Conservation (phyloP, 2,113 vertebrate genomes). For the Syrmaticus mikado region DNA sequence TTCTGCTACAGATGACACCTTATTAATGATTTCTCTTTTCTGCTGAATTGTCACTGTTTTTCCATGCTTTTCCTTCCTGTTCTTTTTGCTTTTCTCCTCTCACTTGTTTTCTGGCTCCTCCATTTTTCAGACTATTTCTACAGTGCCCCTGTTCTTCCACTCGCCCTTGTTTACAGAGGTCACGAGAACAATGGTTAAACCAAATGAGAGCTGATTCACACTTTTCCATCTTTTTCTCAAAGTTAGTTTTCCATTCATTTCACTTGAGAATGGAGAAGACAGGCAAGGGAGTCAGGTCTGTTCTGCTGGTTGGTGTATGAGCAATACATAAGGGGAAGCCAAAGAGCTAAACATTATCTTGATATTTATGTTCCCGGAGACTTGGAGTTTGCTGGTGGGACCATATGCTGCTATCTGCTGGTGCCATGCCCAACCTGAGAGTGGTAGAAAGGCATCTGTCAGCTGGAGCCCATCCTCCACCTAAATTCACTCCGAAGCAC, state of each 20-base stretch:
- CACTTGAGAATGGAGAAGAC: background rate
- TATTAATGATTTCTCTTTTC: background rate
- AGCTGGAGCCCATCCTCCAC: background rate
- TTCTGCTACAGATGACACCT: background rate
- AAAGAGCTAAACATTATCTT: background rate
- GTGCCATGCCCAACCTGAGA: background rate
- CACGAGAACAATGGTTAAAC: background rate
- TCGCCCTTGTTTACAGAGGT: background rate
- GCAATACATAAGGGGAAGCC: background rate
- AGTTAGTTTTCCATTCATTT: background rate
- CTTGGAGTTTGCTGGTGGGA: background rate
- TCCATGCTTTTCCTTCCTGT: background rate
- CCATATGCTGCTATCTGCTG: constrained; percentile 10
- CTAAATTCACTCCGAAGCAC: accelerated
- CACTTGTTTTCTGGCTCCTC: background rate
- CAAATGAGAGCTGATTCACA: background rate
- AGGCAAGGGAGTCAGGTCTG: background rate
- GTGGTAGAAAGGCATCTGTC: constrained; percentile 26
- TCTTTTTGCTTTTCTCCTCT: background rate
- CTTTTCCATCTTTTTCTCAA: background rate
- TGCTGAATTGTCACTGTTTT: background rate
- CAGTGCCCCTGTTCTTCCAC: background rate
- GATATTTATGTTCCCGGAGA: background rate
- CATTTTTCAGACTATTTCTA: background rate
- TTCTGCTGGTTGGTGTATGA: background rate